Conservation (phyloP, 2,797 vertebrate genomes). For the Rhinatrema bivittatum region DNA sequence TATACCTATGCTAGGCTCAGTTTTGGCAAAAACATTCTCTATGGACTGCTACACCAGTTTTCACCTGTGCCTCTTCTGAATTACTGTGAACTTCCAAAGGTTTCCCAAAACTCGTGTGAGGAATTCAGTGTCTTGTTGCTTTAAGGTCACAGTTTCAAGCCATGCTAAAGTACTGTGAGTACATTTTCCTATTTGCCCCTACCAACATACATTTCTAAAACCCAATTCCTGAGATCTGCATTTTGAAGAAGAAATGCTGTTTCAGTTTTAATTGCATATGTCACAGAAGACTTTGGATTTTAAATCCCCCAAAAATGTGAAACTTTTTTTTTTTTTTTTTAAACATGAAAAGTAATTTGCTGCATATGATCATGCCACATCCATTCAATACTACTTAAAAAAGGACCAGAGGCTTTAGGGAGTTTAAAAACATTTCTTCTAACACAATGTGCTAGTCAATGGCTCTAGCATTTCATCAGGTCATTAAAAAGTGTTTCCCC, state of each 20-base stretch:
- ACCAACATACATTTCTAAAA: constrained; percentile 36
- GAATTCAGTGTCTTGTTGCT: no score
- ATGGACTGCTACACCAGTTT: no score
- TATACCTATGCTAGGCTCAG: no score
- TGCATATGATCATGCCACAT: constrained; percentile 21
- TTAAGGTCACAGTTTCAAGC: constrained; percentile 35
- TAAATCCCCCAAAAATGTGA: constrained; percentile 27
- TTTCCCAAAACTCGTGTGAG: no score
- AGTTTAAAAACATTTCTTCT: no score
- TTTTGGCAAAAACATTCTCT: no score
- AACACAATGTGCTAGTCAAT: background rate
- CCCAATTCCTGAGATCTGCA: constrained; percentile 56
- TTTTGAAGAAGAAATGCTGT: constrained; percentile 39
- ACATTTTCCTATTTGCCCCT: constrained; percentile 23
- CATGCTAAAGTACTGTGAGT: constrained; percentile 36
- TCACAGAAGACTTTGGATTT: constrained; percentile 39
- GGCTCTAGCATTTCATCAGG: background rate
- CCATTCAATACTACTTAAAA: no score
- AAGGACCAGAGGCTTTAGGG: constrained; percentile 10
- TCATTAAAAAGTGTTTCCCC: background rate
- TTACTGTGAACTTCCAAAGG: no score
- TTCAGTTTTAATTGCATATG: constrained; percentile 34
- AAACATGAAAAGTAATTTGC: constrained; percentile 22
- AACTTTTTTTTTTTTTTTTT: constrained; percentile 16
- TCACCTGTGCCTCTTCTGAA: no score